Evolutionary conservation across 2,888 invertebrate species (phyloP), one percentile per base, ranked within the genome.

Genomic region (Stegophylla sp.): DNA sequence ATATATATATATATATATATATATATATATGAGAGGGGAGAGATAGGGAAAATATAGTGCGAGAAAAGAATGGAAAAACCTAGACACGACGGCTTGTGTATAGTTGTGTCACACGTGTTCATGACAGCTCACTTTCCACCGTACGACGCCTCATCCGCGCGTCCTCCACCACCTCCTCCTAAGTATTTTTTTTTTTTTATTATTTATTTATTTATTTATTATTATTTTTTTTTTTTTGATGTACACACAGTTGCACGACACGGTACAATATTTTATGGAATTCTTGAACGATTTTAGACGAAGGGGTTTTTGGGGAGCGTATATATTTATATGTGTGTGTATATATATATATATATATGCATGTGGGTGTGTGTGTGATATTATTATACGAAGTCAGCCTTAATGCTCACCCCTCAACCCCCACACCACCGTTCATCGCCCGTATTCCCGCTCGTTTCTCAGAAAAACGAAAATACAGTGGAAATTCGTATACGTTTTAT

Each of bases 91-190:
- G 69, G 69, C 69, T 48, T 51, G 61, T 64, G 53, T 75, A n/a
- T n/a, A 75, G 75, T 64, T 53, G 75, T 79, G 79, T 79, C 79
- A 79, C 79, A 79, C 79, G 79, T 79, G 79, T 79, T 79, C 69
- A 45, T 79, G 79, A 79, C 79, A 79, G 79, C 59, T 79, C 79
- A 77, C 71, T 71, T 75, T 75, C 64, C 53, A 64, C 41, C 56
- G 3, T 48, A 20, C 56, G 20, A 34, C 69, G 10, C 5, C 45
- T 17, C 5, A 12, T 28, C 56, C 45, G 7, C 67, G 28, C 34
- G 20, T 23, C 23, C 23, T 15, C 23, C 5, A 15, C 23, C 5
- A 15, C 4, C 23, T 28, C 26, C 17, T 1, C 17, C 17, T 9
- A 45, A 45, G 23, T 23, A 45, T 23, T 12, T 3, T 48, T 48